Evolutionary conservation across 1,140 invertebrate species (phyloP), one percentile per base, ranked within the genome.

Genomic region (Drosophila nigromelanica): DNA sequence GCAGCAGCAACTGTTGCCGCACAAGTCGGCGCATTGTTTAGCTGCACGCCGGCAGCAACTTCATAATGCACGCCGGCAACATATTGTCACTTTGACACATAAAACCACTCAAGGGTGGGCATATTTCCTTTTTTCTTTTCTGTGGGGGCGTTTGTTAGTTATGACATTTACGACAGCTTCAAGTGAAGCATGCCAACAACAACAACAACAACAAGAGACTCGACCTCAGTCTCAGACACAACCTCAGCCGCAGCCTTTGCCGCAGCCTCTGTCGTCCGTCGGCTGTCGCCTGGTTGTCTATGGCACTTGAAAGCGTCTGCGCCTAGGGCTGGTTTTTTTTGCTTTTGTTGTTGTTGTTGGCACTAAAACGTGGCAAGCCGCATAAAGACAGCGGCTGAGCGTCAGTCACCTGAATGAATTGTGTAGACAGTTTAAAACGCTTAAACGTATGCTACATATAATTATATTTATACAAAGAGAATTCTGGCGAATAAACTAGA

Each of bases 21-120:
- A 59, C 48, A 55, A 73, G 64, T 39, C 40, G 61, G 47, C 43
- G 39, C 64, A 76, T 71, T 71, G 75, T 78, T 69, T 63, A 61
- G 60, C 66, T 69, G 67, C 72, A 72, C 52, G 50, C 45, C 76
- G 47, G 8, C 50, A 59, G 60, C 76, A 73, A 60, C 68, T 80
- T 73, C 74, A 80, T 76, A 79, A 79, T 80, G 78, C 78, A 80
- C 64, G 75, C 63, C 76, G 52, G 73, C 79, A 78, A 82, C 80
- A 87, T 87, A 87, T 87, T 87, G 83, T 83, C 83, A 83, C 83
- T 87, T 87, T 87, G 83, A 80, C 83, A 87, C 83, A 87, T 76
- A 87, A 89, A 89, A 73, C 85, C 82, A 82, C 82, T 87, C 73
- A 70, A 66, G 73, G 58, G 63, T 71, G 72, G 76, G 72, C 50